Evolutionary conservation across 2,797 vertebrate genomes (phyloP).

Genomic region (Syngnathus acus): DNA sequence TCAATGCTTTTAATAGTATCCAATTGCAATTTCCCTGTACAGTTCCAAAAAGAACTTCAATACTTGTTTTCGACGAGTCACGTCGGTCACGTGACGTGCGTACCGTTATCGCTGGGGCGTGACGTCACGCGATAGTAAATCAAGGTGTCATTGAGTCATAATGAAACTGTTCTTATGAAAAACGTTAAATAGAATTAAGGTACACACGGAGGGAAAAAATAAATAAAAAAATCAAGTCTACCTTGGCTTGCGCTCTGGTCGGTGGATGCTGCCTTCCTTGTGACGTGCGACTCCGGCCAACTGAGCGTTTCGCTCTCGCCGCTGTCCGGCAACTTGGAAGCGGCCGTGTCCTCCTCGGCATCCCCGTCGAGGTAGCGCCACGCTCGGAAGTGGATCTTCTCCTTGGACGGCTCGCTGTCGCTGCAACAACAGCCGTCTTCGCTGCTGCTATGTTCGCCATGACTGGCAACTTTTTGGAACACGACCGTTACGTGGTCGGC

Average conservation of each 20-base stretch:
- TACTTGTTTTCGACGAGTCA: background rate
- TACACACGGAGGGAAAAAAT: background rate
- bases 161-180: background rate
- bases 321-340: slow-evolving; percentile 15
- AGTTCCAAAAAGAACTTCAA: background rate
- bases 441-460: slow-evolving; percentile 15
- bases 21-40: background rate
- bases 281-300: slow-evolving; percentile 38
- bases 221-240: slow-evolving; percentile 16
- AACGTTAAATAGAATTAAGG: background rate
- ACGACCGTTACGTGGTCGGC: slow-evolving; percentile 51
- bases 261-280: slow-evolving; percentile 13
- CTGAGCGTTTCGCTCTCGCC: slow-evolving; percentile 17
- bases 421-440: slow-evolving; percentile 2
- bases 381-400: slow-evolving; percentile 37
- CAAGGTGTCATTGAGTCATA: slow-evolving; percentile 9
- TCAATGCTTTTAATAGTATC: background rate
- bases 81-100: slow-evolving; percentile 24
- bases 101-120: background rate
- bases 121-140: slow-evolving; percentile 23
- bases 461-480: slow-evolving; percentile 52
- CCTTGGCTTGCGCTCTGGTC: slow-evolving; percentile 41
- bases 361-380: background rate
- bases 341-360: slow-evolving; percentile 9
- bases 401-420: slow-evolving; percentile 30